phyloP scores from a whole-genome alignment of 1,140 invertebrate species.

The Anastrepha ludens region DNA sequence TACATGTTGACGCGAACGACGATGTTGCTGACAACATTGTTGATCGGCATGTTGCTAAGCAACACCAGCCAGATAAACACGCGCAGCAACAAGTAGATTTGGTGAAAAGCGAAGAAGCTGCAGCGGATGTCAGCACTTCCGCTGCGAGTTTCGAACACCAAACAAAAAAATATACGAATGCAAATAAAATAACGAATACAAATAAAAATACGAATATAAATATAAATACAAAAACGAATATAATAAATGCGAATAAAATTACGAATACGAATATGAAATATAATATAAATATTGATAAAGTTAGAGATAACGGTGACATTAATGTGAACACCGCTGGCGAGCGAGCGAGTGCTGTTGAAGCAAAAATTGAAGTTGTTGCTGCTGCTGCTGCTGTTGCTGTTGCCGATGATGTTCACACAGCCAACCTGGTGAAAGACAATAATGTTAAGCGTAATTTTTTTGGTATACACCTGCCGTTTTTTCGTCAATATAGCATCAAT shows the following conservation, averaged over 20 bases:
- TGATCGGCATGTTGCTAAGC: conserved; percentile 39
- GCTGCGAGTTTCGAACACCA: not conserved
- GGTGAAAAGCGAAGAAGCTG: conserved; percentile 5
- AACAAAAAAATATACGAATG: not conserved
- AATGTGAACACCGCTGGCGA: not conserved
- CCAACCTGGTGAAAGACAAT: not conserved
- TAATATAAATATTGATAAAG: conserved; percentile 35
- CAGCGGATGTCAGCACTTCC: not conserved
- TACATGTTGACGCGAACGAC: not conserved
- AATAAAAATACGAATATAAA: conserved; percentile 27
- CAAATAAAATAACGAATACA: conserved; percentile 18
- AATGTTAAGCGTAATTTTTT: conserved; percentile 50
- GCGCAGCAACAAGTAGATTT: not conserved
- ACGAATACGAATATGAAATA: not conserved
- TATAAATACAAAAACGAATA: conserved; percentile 26
- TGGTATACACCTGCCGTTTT: conserved; percentile 40
- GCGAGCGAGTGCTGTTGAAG: not conserved
- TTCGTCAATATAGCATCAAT: conserved; percentile 48
- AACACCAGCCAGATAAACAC: conserved; percentile 12
- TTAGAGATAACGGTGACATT: conserved; percentile 22
- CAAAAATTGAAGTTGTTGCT: not conserved
- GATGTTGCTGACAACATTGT: not conserved
- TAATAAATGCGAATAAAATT: not conserved
- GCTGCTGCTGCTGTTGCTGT: not conserved
- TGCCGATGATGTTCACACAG: not conserved